Base-by-base conservation (phyloP, 2,113 vertebrate species). In the Mohoua ochrocephala region DNA sequence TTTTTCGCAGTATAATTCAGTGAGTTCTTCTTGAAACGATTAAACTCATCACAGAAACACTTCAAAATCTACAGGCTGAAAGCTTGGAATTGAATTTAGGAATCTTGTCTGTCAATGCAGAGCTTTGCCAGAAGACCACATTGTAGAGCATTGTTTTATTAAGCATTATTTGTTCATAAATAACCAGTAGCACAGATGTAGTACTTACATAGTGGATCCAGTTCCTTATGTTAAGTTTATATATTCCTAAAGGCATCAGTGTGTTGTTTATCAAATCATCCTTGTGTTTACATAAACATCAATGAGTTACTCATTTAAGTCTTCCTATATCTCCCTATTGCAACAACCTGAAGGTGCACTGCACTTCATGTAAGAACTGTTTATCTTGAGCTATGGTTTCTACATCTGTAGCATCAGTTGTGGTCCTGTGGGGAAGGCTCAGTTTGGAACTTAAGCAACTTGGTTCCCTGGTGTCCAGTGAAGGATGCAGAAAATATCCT, bases 171-270 rank as follows among this genome's bases (percentile, higher is more conserved):
- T 96, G 90, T 81, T 96, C 68, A 79, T 93, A 95, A 97, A 96
- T 97, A 97, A 97, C 63, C 81, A 89, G 81, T 86, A 75, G 79
- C 96, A 96, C 98, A 98, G 97, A 97, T 98, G 97, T 84, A 97
- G 59, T 96, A 70, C 89, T 97, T 97, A 80, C 11, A 91, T 87
- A 91, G 83, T 93, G 67, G 95, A 91, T 97, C 77, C n/a, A 87
- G 93, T 97, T 97, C 97, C 97, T 90, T 98, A 96, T 96, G 97
- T 93, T 97, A 96, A 96, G 80, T 97, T 93, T 94, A 28, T 78
- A 59, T 97, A 67, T 98, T 97, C 93, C 96, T 97, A 93, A 96
- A 97, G 94, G 95, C 93, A 95, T 94, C 97, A 97, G 95, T 95
- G 96, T 97, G 97, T 96, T 98, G 87, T 97, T 98, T 97, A 97